Evolutionary conservation across 2,797 vertebrate genomes (phyloP), one percentile per base, ranked within the genome.

Genomic region (Eutrigla gurnardus): DNA sequence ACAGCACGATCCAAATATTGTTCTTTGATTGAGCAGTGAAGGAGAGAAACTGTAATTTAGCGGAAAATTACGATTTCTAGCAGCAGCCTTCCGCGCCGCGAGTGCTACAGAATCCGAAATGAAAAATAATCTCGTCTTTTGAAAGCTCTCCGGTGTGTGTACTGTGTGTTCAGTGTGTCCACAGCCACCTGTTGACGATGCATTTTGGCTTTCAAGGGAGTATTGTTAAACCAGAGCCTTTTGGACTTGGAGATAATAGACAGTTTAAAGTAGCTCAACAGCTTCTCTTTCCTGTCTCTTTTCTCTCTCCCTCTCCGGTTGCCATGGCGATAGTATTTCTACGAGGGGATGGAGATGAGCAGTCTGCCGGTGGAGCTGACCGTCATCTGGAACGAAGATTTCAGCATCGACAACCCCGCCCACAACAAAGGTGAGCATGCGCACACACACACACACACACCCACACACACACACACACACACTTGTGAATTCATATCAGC

Each of bases 301-400:
- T 36, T 47, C 25, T 77, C 47, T 68, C 78, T 88, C 79, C 78
- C 64, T 80, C 49, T 80, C 47, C 78, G 78, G 90, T 94, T 82
- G 70, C 92, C 87, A 91, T 91, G 93, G 89, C 85, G 65, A 86
- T 78, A 99, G 98, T 99, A 99, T 88, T 96, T 94, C 0, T 99
- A 99, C 0, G 97, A 99, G 85, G 98, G 97, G 78, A 98, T 97
- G 96, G 97, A 98, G 91, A 97, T 97, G 93, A 98, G 97, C 94
- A 98, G 96, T 93, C 95, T 99, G 87, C 96, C 97, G 0, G 97
- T 99, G 89, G 96, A 98, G 86, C 91, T 99, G 93, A 98, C 94
- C 0, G 98, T 99, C 6, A 96, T 99, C 91, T 99, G 98, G 98
- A 99, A 99, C 3, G 97, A 97, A 81, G 96, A 99, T 94, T 99